Base-by-base conservation (phyloP, 2,888 invertebrate genomes). In the Limulus polyphemus region DNA sequence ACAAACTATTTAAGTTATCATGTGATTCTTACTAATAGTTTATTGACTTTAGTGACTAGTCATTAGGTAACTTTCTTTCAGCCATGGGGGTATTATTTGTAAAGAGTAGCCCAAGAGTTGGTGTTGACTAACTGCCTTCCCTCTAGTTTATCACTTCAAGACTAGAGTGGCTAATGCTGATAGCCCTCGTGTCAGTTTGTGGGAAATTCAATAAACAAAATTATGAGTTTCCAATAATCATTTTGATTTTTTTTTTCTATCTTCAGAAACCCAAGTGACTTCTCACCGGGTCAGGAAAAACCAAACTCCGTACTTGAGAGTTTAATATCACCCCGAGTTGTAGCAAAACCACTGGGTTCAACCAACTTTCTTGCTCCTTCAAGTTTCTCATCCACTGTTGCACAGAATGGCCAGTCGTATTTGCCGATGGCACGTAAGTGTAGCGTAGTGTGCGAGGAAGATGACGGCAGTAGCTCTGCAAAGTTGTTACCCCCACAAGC, bases 161-260 rank as follows among this genome's bases (percentile, higher is more conserved):
- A 32, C 32, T 2, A 32, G 32, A 32, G 32, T 32, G 0, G 7
- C 7, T 32, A 32, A 32, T 32, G 7, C 32, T 32, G 32, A 71
- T 77, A 46, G 76, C 77, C 51, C 77, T 77, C 59, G 74, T 76
- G 77, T 77, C n/a, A n/a, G n/a, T n/a, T 71, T 32, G 3, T 51
- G 5, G 13, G 13, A n/a, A 51, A 51, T 51, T 51, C 14, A 51
- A n/a, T 10, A 4, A 51, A 51, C 14, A 13, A n/a, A 13, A n/a
- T 13, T 13, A n/a, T 51, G 9, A 51, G 1, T 7, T 51, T 51
- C 13, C 14, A 51, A 0, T 51, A 14, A n/a, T 51, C 14, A 51
- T 17, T 17, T 11, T 11, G 16, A 11, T 54, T 54, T 54, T 13
- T 54, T 54, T 2, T 17, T n/a, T n/a, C 14, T 11, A 9, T 13